Evolutionary conservation across 2,113 vertebrate genomes (phyloP), one percentile per base, ranked within the genome.

Genomic region (Oplegnathus fasciatus): DNA sequence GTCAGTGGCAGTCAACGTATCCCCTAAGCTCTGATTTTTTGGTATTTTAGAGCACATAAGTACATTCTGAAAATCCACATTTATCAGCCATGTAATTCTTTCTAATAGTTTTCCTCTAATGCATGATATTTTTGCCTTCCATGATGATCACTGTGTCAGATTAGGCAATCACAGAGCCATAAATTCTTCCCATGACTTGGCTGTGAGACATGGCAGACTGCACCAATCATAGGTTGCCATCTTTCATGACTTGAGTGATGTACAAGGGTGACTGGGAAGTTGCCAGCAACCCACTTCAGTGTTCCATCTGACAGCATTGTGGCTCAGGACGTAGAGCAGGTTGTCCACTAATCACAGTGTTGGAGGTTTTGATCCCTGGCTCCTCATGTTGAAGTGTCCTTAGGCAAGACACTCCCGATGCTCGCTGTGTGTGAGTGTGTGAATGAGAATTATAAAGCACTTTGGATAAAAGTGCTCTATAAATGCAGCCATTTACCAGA

Each of bases 1-100:
- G 72, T 78, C 71, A 6, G 28, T 55, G 67, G 28, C 24, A 40
- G 62, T 61, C 28, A 60, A 2, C 37, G 13, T 22, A 26, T 80
- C 81, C 52, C 17, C 55, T 74, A 50, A 73, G 34, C 48, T 67
- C 5, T 69, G 48, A 70, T 75, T 74, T 44, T 87, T 54, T 80
- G 32, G n/a, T n/a, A 75, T 68, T 68, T 82, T 61, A 62, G 34
- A 64, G 22, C 22, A 68, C 40, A 58, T 61, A 44, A 62, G 3
- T 24, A 64, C 44, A 30, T 46, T 34, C 17, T 65, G 30, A 72
- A 68, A 79, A 69, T 28, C 37, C 61, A 62, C 58, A 60, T 86
- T 58, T 15, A 68, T 58, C 30, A 82, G 55, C 62, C 2, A 6
- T 37, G 11, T 14, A 20, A 6, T 9, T 6, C 46, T 57, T 34